Conservation (phyloP, 1,140 invertebrate species). For the Rhyacophila brunnea region DNA sequence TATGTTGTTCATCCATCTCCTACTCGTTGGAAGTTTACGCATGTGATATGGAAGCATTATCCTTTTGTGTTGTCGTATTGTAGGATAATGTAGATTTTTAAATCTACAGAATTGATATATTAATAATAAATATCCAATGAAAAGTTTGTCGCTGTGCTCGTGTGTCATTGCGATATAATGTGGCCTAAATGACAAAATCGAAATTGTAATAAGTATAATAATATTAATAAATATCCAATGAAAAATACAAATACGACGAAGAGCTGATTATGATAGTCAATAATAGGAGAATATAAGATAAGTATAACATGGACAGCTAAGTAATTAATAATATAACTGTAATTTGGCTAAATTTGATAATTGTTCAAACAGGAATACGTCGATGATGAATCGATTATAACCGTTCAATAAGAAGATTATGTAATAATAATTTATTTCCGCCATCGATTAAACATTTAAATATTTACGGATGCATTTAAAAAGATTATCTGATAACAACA, state of each 20-base stretch:
- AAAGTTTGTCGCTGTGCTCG: too few species aligned
- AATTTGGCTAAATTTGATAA: slow-evolving; percentile 36
- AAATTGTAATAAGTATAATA: slow-evolving; percentile 27
- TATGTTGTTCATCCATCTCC: too few species aligned
- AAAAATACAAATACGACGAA: slow-evolving; percentile 35
- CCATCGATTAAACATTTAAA: slow-evolving; percentile 23
- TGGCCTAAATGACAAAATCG: slow-evolving; percentile 30
- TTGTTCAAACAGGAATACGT: slow-evolving; percentile 30
- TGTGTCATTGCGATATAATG: not conserved
- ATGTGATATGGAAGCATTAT: too few species aligned
- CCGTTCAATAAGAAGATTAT: slow-evolving; percentile 24
- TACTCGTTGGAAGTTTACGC: too few species aligned
- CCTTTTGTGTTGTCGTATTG: too few species aligned
- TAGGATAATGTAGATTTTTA: too few species aligned
- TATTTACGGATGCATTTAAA: slow-evolving; percentile 21
- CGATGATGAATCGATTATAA: slow-evolving; percentile 27
- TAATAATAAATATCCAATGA: too few species aligned
- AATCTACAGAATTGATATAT: too few species aligned
- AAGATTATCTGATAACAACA: slow-evolving; percentile 34
- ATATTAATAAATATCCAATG: slow-evolving; percentile 27
- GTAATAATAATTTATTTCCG: slow-evolving; percentile 14
- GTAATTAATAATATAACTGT: slow-evolving; percentile 33
- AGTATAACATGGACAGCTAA: slow-evolving; percentile 36
- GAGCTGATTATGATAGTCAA: slow-evolving; percentile 35
- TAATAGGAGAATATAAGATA: slow-evolving; percentile 36